Conservation (phyloP, 2,797 vertebrate genomes). For the Sebastes aleutianus region DNA sequence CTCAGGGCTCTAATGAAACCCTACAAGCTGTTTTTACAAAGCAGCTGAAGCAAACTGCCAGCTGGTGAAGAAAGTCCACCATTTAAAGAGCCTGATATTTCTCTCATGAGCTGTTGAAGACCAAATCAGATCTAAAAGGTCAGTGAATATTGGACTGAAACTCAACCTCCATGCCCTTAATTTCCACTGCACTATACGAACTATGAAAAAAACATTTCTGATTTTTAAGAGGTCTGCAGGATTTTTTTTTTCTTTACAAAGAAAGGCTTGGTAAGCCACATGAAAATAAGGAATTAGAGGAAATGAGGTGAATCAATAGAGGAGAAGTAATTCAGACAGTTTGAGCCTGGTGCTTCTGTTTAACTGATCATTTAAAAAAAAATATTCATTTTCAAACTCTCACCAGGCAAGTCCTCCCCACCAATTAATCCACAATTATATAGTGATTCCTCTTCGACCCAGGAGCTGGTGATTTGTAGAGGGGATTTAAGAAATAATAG, state of each 20-base stretch:
- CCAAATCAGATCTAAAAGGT: slow-evolving; percentile 46
- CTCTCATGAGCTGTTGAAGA: background rate
- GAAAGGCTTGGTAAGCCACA: background rate
- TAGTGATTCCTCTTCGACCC: slow-evolving; percentile 2
- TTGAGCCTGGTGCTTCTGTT: slow-evolving; percentile 18
- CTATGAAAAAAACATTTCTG: slow-evolving; percentile 23
- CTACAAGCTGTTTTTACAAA: background rate
- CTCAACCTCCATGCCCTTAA: slow-evolving; percentile 1
- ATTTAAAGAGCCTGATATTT: background rate
- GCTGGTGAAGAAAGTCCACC: background rate
- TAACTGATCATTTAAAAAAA: slow-evolving; percentile 27
- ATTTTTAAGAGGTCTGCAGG: background rate
- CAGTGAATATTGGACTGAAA: slow-evolving; percentile 34
- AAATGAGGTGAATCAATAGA: slow-evolving; percentile 12
- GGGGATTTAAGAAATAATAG: slow-evolving; percentile 16
- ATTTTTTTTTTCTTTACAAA: background rate
- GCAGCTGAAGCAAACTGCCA: background rate
- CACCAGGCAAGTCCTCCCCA: background rate
- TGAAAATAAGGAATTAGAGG: slow-evolving; percentile 6
- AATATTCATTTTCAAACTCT: background rate
- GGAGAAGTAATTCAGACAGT: slow-evolving; percentile 1
- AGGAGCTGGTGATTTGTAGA: slow-evolving; percentile 1
- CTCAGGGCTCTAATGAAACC: background rate
- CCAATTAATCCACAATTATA: slow-evolving; percentile 32
- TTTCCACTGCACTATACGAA: slow-evolving; percentile 18